Base-by-base conservation (phyloP, 1,140 invertebrate genomes). In the Sminthurinus signatus region DNA sequence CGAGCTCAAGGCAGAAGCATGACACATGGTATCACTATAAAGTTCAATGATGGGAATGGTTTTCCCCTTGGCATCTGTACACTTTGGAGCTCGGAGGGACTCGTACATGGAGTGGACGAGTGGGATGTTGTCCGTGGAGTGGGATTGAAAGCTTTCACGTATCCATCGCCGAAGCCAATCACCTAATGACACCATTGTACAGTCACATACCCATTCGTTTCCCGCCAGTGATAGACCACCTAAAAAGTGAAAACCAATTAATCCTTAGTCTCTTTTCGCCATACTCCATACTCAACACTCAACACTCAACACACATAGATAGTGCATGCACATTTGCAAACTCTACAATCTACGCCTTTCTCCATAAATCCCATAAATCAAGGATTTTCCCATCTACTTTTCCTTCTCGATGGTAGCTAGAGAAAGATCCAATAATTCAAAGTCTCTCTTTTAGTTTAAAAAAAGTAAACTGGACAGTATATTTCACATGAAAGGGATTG, bases 161-260 rank as follows among this genome's bases (percentile, higher is more conserved):
- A 88, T 79, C 89, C 90, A 93, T 31, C 90, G 81, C 19, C 90
- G 79, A 51, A 93, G 78, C 91, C 91, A 94, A 50, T 88, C 82
- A 1, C 89, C 89, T 28, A 93, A 80, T 90, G 91, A 93, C 4
- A 91, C 87, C 39, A 93, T 79, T 54, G 89, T 88, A 74, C 91
- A 94, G 68, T 91, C 89, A 72, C 91, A 94, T 19, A 84, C 82
- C 73, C 91, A 81, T 0, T 89, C 88, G 77, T 93, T 93, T 43
- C 88, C 86, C 8, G 87, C 84, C 63, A 93, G 81, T 29, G 87
- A 82, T 48, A 94, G 77, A 15, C 91, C 90, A 73, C 91, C 91
- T 89, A 79, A 64, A 75, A 23, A 58, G 23, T 48, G 8, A 48
- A 17, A 23, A 8, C 25, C 21, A 29, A 31, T 8, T 23, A 28